Evolutionary conservation across 2,888 invertebrate species (phyloP).

Genomic region (Apotomis betuletana): DNA sequence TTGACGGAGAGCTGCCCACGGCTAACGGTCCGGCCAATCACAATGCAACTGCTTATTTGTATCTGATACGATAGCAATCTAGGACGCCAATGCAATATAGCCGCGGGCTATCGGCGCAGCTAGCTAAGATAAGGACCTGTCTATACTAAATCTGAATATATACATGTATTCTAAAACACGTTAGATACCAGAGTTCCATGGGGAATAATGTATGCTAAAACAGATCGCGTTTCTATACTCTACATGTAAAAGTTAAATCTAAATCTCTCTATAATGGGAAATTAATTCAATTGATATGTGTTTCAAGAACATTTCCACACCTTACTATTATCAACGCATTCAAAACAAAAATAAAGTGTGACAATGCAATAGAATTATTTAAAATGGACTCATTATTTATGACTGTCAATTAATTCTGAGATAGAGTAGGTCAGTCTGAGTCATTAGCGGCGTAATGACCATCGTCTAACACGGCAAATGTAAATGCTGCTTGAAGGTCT

Average conservation of each 20-base stretch:
- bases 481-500: conserved; percentile 52
- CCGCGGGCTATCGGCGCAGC: conserved; percentile 32
- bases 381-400: conserved; percentile 56
- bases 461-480: conserved; percentile 49
- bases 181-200: conserved; percentile 5
- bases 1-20: conserved; percentile 34
- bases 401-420: conserved; percentile 54
- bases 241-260: conserved; percentile 15
- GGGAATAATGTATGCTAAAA: not conserved
- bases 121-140: conserved; percentile 30
- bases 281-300: conserved; percentile 36
- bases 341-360: conserved; percentile 32
- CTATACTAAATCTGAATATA: conserved; percentile 10
- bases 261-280: conserved; percentile 45
- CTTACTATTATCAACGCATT: conserved; percentile 20
- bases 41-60: conserved; percentile 43
- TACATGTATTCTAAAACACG: conserved; percentile 2
- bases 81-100: conserved; percentile 36
- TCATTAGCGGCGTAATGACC: conserved; percentile 35
- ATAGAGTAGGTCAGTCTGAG: conserved; percentile 41
- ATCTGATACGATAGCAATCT: conserved; percentile 43
- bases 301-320: conserved; percentile 16
- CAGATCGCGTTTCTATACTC: conserved; percentile 6
- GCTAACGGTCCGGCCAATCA: conserved; percentile 43
- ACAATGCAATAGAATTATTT: conserved; percentile 40